Evolutionary conservation across 2,888 invertebrate species (phyloP), one percentile per base, ranked within the genome.

Genomic region (Amphipyra berbera): DNA sequence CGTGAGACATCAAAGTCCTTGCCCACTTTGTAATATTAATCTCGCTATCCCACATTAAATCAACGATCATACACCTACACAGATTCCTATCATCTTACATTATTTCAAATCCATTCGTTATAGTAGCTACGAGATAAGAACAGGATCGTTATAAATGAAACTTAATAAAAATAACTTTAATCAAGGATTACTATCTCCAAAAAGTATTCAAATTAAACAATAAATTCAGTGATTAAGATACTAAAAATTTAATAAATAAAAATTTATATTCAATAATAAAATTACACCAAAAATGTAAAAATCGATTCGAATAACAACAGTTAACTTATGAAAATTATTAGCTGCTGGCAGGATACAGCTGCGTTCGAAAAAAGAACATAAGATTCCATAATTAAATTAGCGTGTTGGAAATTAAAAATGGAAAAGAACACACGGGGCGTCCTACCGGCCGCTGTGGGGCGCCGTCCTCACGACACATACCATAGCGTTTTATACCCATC

Each of bases 311-410:
- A 84, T 81, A 78, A 76, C 64, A 77, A 86, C 89, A 88, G 91
- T 91, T 85, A 90, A 88, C 78, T 82, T 84, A 86, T 82, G 79
- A 87, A 91, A 89, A 88, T 85, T 85, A 89, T 88, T 71, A 78
- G 85, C 84, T 77, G 76, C 86, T 65, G 86, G 78, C 93, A 93
- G 93, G 92, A 92, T 87, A 90, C 91, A 92, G 88, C 89, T 91
- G 94, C 87, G 81, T 80, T 81, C 68, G 80, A 87, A 84, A 83
- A 85, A 87, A 83, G 80, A 81, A 81, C 64, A 76, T 67, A 78
- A 86, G 83, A 86, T 87, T 88, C 87, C 86, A 88, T 94, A 94
- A 94, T 94, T 91, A 93, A 95, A 95, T 95, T 95, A 95, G 94
- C 94, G 89, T 93, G 89, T 85, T 88, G 82, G 88, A 90, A 88